Base-by-base conservation (phyloP, 1,140 invertebrate genomes). In the Drosophila oshimai region DNA sequence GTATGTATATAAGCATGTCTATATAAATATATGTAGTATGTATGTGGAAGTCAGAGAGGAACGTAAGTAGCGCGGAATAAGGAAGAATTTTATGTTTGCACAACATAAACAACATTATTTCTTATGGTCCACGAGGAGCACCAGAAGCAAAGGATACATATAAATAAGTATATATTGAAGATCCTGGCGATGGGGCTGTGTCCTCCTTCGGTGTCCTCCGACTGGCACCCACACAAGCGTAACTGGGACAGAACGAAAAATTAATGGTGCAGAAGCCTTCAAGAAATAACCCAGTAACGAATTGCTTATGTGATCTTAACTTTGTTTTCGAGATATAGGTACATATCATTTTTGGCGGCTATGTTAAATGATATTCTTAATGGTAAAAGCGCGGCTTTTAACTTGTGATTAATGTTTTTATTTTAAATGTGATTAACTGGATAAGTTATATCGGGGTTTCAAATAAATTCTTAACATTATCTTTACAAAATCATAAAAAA, bases 61-160 rank as follows among this genome's bases (percentile, higher is more conserved):
- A 9, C 7, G 45, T 74, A 33, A 51, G 42, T 57, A 62, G 67
- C 62, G 64, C 70, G 67, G 71, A 72, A 60, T 58, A 79, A 67
- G 65, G 69, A 62, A 36, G 47, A 81, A 68, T 81, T 87, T 87
- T 88, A 87, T 87, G 81, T 87, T 87, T 87, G 81, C 81, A 87
- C 81, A 81, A 77, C 81, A 87, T 87, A 87, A 87, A 87, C 83
- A 87, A 87, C 81, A 87, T 87, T 87, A 87, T 87, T 87, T 87
- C 81, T 87, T 87, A 87, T 80, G 76, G 72, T 61, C 67, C 54
- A 75, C 51, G 49, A 71, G 67, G 60, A 22, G 29, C n/a, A n/a
- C 7, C 39, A 39, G 42, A 7, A 49, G 44, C 41, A 24, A 47
- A 47, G 50, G 45, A 6, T 34, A 28, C 15, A 39, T 42, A 28